Percentiles rank a stretch among this genome's conserved stretches.
Evolutionary conservation across 2,113 vertebrate genomes (phyloP).

Genomic region (Anguilla japonica): DNA sequence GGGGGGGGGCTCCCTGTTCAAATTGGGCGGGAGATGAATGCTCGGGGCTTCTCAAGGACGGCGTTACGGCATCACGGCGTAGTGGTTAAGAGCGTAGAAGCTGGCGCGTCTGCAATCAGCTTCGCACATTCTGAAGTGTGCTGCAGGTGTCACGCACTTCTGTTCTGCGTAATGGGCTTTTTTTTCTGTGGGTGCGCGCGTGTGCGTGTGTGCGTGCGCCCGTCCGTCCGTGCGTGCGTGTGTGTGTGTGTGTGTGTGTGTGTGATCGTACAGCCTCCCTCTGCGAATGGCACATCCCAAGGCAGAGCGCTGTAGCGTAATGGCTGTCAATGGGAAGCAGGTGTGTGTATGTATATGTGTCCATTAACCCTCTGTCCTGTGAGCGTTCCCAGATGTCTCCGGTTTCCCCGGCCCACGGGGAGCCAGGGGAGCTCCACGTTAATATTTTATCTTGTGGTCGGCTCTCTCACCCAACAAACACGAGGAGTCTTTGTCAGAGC

Average conservation of each 20-base stretch:
- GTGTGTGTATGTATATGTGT: constrained; percentile 7
- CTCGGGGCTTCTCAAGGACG: no score
- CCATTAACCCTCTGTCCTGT: constrained; percentile 30
- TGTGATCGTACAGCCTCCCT: not conserved
- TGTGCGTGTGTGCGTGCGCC: not conserved
- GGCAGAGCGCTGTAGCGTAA: not conserved
- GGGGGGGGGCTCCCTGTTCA: not conserved
- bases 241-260: not conserved
- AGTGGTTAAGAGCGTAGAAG: no score
- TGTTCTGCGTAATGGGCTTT: not conserved
- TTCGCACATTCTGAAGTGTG: not conserved
- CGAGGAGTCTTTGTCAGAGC: constrained; percentile 14
- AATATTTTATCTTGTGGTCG: constrained; percentile 61
- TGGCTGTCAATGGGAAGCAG: not conserved
- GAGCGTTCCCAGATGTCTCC: constrained; percentile 32
- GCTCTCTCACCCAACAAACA: constrained; percentile 61
- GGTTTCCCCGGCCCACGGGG: constrained; percentile 49
- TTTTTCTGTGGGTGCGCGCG: not conserved
- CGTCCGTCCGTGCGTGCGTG: not conserved
- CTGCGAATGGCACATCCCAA: not conserved
- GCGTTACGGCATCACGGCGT: no score
- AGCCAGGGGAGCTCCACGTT: constrained; percentile 48
- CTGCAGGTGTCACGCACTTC: not conserved
- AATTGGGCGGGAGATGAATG: not conserved
- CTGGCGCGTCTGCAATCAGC: not conserved